Base-by-base conservation (phyloP, 2,113 vertebrate species). In the Kryptolebias marmoratus region DNA sequence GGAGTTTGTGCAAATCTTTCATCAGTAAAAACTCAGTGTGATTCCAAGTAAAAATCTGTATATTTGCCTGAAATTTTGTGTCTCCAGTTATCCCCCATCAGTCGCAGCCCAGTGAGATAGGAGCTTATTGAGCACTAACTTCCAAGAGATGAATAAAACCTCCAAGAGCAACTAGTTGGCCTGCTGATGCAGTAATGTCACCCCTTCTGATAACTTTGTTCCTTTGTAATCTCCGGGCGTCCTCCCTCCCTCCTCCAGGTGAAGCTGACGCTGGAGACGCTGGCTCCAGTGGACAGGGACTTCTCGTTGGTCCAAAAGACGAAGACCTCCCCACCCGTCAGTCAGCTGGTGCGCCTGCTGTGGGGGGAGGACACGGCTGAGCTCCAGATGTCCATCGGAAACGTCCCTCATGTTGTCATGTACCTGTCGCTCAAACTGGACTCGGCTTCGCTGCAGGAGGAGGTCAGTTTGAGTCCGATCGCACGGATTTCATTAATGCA, bases 181-280 rank as follows among this genome's bases (percentile, higher is more conserved):
- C 7, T 36, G 32, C 32, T 36, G 32, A 36, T 36, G 32, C 32
- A 7, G 7, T 36, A 36, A 36, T 4, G 32, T 3, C 3, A 7
- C 32, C 32, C 3, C 32, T 42, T 42, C 39, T 42, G 5, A 42
- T 5, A 42, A 42, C 39, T 8, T 9, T 42, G 5, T 5, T 22
- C 2, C 27, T 5, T n/a, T n/a, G 50, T 53, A 2, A 22, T 27
- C 4, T 7, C 1, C 8, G 7, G 1, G n/a, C 50, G 8, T 0
- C 1, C 16, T 30, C 52, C 44, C 36, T 10, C 64, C 0, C 12
- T 50, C 47, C 22, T n/a, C 61, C 80, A 99, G 98, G 96, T 99
- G 82, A 96, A 95, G 90, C 91, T 99, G 76, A 97, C 96, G 32
- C 88, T 99, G 88, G 96, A 98, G 92, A 96, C 95, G 0, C 87